Base-by-base conservation (phyloP, 2,888 invertebrate species). In the Girardia tigrina region DNA sequence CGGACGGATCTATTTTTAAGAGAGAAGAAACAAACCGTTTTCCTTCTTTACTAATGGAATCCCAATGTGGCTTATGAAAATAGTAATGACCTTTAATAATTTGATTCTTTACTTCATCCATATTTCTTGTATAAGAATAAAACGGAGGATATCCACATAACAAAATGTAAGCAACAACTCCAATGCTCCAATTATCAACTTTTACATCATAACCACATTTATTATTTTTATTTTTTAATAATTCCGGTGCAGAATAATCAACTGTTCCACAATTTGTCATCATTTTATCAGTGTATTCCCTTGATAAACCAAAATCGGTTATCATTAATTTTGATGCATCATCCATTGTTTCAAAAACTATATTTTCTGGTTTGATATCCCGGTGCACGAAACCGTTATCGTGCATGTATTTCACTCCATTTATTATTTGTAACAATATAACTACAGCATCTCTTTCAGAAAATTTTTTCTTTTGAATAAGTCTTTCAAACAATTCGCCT, bases 221-320 rank as follows among this genome's bases (percentile, higher is more conserved):
- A 20, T 27, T 26, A 1, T 23, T 6, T 28, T 75, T 75, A 36
- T 71, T 71, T 26, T 73, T 75, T 12, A 75, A n/a, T 29, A 75
- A 29, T 75, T 75, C 75, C 36, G 75, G 75, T 14, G 75, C 75
- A 6, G 75, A 75, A 26, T 75, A 75, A 36, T 75, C 75, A 4
- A 75, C 23, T 16, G 75, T 75, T 1, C 75, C 75, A 71, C 75
- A 75, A 26, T 71, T 75, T 1, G 75, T 75, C 23, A 74, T 26
- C 75, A 75, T 75, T 29, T 71, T 72, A 1, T 72, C 4, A 8
- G 4, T 71, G 26, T 73, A 29, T 29, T 36, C 23, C 2, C 72
- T 73, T 8, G 75, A 75, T 12, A 75, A 70, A 28, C 75, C 75
- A 73, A 75, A 75, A 29, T 75, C 75, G 8, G 8, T 71, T 29